These are phyloP conservation scores for Napeogenes inachia DNA, from an alignment of 2,888 invertebrate genomes.

Conservation along the genomic window DNA sequence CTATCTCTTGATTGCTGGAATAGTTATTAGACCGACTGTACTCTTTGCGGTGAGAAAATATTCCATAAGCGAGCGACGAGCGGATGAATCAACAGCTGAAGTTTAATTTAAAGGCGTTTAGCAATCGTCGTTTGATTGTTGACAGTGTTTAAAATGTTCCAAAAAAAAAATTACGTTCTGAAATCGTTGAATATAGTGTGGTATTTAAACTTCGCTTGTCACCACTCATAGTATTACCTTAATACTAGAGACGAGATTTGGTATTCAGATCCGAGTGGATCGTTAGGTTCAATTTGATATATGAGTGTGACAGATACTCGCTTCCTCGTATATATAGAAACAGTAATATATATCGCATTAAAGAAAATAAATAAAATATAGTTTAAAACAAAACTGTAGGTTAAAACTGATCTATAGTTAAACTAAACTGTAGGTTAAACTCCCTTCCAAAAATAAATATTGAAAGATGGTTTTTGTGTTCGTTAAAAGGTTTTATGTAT, in stretches of 20 bases:
- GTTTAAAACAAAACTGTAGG: background rate
- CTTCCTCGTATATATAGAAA: conserved; percentile 21
- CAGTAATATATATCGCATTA: too few species aligned
- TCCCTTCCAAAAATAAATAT: background rate
- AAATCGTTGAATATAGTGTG: background rate
- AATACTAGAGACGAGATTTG: conserved; percentile 42
- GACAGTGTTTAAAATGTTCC: too few species aligned
- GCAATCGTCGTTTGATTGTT: too few species aligned
- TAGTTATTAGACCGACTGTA: conserved; percentile 46
- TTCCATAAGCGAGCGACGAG: conserved; percentile 27
- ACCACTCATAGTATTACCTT: conserved; percentile 6
- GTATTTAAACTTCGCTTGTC: conserved; percentile 15
- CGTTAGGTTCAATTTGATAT: conserved; percentile 57
- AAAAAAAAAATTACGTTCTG: background rate
- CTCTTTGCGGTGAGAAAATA: conserved; percentile 18
- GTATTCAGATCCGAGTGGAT: conserved; percentile 63
- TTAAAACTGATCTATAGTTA: too few species aligned
- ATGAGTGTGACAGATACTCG: conserved; percentile 37
- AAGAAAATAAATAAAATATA: background rate
- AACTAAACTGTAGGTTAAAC: too few species aligned
- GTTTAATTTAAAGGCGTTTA: too few species aligned
- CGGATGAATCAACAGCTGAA: background rate
- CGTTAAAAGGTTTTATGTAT: background rate
- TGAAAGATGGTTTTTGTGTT: background rate
- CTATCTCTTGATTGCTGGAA: conserved; percentile 41